Base-by-base conservation (phyloP, 2,113 vertebrate species). In the Vimba vimba region DNA sequence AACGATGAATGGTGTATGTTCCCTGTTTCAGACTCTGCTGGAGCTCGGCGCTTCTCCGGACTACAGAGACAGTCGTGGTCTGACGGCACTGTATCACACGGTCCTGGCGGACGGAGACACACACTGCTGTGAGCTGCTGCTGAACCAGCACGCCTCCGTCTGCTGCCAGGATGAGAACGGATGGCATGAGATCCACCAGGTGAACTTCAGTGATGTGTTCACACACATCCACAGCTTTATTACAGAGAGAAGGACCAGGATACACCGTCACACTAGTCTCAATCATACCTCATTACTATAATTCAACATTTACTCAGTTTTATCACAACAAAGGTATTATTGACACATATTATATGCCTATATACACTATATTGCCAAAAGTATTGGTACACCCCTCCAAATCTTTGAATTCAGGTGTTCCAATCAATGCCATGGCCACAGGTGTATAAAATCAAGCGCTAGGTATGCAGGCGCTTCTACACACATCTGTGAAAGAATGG, bases 121-220 rank as follows among this genome's bases (percentile, higher is more conserved):
- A 0, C 95, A 94, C 91, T 99, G 97, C 95, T 99, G 98, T 0
- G 97, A 99, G 83, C 94, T 99, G 1, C 89, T 99, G 1, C 96
- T 99, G 0, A 95, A 95, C 0, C 96, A 97, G 68, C 96, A 95
- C 0, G 97, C 98, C 3, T 84, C 92, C 0, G 95, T 99, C 84
- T 94, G 96, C 87, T 98, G 97, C 93, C 94, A 92, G 88, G 98
- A 99, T 2, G 98, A 99, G 90, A 99, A 99, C 0, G 98, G 98
- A 88, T 99, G 98, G 98, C 96, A 98, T 0, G 98, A 99, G 89
- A 95, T 98, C 43, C 98, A 99, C 91, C 98, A 99, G 97, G 98
- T 99, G 85, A 90, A 73, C 71, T 81, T 27, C 25, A 57, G 10
- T 19, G 39, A 43, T 43, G 39, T 43, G 39, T 27, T 47, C 15